Conservation (phyloP, 2,797 vertebrate genomes). For the Petrocephalus sullivani region DNA sequence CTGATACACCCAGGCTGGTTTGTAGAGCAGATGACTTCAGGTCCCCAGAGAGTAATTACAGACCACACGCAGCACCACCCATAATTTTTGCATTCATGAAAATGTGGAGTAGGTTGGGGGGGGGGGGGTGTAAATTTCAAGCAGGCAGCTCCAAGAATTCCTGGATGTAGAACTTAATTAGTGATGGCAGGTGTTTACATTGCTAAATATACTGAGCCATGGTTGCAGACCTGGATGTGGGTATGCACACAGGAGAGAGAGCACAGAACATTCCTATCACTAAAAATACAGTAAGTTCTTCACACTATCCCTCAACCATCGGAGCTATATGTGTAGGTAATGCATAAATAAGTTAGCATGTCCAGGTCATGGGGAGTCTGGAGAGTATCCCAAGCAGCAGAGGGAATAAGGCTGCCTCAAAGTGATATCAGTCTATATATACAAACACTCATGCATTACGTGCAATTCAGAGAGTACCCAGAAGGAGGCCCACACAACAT, state of each 20-base stretch:
- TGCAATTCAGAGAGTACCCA: neutral
- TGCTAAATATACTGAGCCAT: neutral
- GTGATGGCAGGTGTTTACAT: neutral
- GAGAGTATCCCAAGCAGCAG: neutral
- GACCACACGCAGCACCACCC: neutral
- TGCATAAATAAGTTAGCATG: neutral
- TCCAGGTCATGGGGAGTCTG: neutral
- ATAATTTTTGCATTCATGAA: neutral
- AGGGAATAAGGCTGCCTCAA: neutral
- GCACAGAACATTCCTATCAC: neutral
- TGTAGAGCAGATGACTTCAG: neutral
- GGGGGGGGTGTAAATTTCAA: neutral
- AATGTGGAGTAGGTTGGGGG: neutral
- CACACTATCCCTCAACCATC: neutral
- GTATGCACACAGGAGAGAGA: neutral
- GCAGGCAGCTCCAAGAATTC: neutral
- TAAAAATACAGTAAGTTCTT: neutral
- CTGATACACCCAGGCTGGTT: neutral
- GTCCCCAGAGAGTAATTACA: neutral
- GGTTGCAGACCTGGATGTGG: neutral
- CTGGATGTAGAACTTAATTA: neutral
- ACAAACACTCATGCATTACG: neutral
- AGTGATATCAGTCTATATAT: neutral
- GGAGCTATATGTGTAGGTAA: neutral
- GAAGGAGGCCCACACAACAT: neutral